phyloP scores from a whole-genome alignment of 2,113 vertebrate genomes.

The Cranoglanis bouderius region DNA sequence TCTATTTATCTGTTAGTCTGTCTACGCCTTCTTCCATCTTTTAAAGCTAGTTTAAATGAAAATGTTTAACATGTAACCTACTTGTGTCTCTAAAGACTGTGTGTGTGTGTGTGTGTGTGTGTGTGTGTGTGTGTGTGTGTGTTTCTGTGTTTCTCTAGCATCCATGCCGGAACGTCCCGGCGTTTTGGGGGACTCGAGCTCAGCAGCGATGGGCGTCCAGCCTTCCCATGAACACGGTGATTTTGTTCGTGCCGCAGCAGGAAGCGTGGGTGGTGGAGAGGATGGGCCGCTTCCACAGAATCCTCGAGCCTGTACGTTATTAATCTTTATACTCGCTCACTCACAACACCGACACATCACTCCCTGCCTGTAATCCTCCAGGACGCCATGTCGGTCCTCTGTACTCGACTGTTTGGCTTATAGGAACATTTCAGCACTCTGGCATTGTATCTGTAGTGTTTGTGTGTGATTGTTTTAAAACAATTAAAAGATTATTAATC shows the following conservation, averaged over 20 bases:
- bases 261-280: slow-evolving; percentile 98
- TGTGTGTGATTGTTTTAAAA: not conserved
- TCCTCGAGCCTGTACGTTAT: slow-evolving; percentile 86
- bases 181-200: slow-evolving; percentile 62
- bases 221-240: slow-evolving; percentile 87
- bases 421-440: too few relatives aligned
- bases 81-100: not conserved
- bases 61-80: not conserved
- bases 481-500: not conserved
- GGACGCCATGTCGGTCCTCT: not conserved
- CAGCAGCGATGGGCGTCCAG: slow-evolving; percentile 79
- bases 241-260: slow-evolving; percentile 95
- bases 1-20: not conserved
- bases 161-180: slow-evolving; percentile 57
- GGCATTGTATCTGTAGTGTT: too few relatives aligned
- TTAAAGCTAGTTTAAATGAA: not conserved
- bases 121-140: not conserved
- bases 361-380: not conserved
- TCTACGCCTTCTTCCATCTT: not conserved
- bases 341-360: not conserved
- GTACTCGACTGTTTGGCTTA: too few relatives aligned
- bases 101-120: not conserved
- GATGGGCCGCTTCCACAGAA: slow-evolving; percentile 94
- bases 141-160: slow-evolving; percentile 56
- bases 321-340: not conserved